phyloP scores from a whole-genome alignment of 2,113 vertebrate genomes.

The Herpetotheres cachinnans region DNA sequence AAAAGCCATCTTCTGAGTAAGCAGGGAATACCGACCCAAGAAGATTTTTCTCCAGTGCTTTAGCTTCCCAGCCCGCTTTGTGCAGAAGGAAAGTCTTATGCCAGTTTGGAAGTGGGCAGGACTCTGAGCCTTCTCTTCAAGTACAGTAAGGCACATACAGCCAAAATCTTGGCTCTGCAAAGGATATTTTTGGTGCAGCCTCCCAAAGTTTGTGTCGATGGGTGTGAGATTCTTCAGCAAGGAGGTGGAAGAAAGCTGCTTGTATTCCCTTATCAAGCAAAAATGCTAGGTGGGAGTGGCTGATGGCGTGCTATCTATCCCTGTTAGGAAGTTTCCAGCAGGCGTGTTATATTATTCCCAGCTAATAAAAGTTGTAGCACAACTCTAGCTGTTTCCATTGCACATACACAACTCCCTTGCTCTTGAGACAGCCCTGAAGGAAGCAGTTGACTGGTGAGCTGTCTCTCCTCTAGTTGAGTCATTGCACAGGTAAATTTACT shows the following conservation, averaged over 20 bases:
- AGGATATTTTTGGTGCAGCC: background rate
- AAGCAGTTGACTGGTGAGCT: background rate
- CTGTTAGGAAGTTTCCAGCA: background rate
- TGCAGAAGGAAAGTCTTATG: background rate
- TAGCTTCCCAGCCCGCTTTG: background rate
- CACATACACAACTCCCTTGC: background rate
- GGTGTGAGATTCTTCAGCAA: conserved; percentile 1
- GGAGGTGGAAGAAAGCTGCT: background rate
- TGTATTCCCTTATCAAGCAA: background rate
- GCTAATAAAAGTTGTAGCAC: background rate
- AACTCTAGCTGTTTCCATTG: background rate
- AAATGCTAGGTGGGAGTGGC: background rate
- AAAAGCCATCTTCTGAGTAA: background rate
- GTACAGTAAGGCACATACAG: background rate
- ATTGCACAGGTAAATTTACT: background rate
- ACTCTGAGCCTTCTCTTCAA: background rate
- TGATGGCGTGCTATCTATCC: background rate
- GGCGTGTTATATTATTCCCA: background rate
- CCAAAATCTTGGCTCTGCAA: background rate
- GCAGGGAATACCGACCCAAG: background rate
- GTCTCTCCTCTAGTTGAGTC: background rate
- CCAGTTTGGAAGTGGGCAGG: background rate
- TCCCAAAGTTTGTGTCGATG: background rate
- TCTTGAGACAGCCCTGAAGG: background rate
- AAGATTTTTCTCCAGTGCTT: background rate